Conservation (phyloP, 1,140 invertebrate genomes). For the Pantala flavescens region DNA sequence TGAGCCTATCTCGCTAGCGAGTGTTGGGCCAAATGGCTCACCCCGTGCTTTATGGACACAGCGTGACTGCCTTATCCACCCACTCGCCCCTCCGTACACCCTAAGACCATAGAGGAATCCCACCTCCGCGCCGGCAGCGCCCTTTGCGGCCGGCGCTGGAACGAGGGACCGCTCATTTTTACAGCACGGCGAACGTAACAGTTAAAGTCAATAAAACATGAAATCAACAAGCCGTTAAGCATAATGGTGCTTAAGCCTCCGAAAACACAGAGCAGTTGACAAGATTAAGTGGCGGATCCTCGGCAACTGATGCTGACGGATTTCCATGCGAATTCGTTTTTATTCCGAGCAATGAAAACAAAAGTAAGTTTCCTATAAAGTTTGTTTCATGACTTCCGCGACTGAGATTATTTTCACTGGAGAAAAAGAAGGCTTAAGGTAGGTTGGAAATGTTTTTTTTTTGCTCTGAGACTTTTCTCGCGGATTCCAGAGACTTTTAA, state of each 20-base stretch:
- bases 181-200: not conserved
- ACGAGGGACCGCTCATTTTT: not conserved
- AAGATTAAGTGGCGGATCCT: not conserved
- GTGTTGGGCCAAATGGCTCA: not conserved
- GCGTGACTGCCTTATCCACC: not conserved
- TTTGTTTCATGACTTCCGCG: too few species aligned
- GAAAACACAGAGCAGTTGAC: slow-evolving; percentile 5
- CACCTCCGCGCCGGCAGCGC: not conserved
- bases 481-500: too few species aligned
- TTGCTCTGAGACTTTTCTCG: too few species aligned
- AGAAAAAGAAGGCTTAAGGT: too few species aligned
- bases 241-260: slow-evolving; percentile 2
- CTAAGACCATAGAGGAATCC: not conserved
- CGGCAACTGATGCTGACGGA: not conserved
- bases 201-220: slow-evolving; percentile 10
- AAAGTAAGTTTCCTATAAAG: too few species aligned
- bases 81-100: not conserved
- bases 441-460: too few species aligned
- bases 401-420: too few species aligned
- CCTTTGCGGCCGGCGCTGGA: not conserved
- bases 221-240: not conserved
- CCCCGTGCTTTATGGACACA: slow-evolving; percentile 7
- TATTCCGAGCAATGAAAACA: not conserved
- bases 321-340: not conserved
- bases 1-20: not conserved